phyloP scores from a whole-genome alignment of 2,888 invertebrate species.

The Pharmacophagus antenor region DNA sequence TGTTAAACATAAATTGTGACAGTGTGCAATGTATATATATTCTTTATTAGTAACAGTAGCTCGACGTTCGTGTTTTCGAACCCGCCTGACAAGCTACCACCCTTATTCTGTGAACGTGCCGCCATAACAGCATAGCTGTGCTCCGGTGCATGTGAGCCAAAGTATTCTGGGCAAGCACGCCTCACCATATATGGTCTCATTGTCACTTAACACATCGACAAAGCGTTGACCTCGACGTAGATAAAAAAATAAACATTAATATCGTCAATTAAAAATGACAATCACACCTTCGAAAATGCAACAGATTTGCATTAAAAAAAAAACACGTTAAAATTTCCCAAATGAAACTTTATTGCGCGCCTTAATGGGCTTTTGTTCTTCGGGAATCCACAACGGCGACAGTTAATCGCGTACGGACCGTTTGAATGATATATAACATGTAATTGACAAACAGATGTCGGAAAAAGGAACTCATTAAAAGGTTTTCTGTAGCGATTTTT shows the following conservation, averaged over 20 bases:
- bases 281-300: not conserved
- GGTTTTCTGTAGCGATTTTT: conserved; percentile 44
- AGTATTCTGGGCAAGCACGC: not conserved
- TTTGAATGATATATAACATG: conserved; percentile 22
- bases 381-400: not conserved
- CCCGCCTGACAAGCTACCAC: too few relatives aligned
- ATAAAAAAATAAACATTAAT: too few relatives aligned
- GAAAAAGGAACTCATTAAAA: conserved; percentile 37
- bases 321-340: conserved; percentile 1
- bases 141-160: not conserved
- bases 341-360: conserved; percentile 1
- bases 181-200: not conserved
- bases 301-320: not conserved
- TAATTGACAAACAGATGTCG: conserved; percentile 32
- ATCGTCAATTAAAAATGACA: too few relatives aligned
- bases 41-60: too few relatives aligned
- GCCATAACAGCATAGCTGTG: too few relatives aligned
- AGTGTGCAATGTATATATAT: too few relatives aligned
- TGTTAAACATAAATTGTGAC: too few relatives aligned
- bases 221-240: too few relatives aligned
- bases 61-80: too few relatives aligned
- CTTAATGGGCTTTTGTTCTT: conserved; percentile 28
- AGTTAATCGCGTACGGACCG: conserved; percentile 17
- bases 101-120: too few relatives aligned
- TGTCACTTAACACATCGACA: not conserved